Conservation (phyloP, 2,797 vertebrate genomes). For the Anabas testudineus region DNA sequence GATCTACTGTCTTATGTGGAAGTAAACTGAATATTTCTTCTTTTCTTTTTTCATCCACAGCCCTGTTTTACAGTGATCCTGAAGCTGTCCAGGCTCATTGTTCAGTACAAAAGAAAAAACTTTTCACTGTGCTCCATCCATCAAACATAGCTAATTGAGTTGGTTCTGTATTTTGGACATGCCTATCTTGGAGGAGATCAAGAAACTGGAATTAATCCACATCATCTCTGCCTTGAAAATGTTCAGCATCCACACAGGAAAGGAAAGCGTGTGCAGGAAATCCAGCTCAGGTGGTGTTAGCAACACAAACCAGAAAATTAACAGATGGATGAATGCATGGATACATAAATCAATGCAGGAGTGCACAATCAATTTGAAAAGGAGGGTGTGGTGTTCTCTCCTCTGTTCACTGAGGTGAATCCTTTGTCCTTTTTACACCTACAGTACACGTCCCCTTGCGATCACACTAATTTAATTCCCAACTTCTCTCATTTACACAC, state of each 20-base stretch:
- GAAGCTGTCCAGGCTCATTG: background rate
- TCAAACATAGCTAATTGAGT: background rate
- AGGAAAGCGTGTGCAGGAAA: background rate
- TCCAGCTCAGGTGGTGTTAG: background rate
- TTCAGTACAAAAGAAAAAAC: background rate
- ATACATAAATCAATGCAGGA: too few species aligned
- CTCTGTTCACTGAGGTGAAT: slow-evolving; percentile 6
- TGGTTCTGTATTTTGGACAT: slow-evolving; percentile 5
- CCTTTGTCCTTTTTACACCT: slow-evolving; percentile 29
- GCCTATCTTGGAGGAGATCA: background rate
- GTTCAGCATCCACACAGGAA: background rate
- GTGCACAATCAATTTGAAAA: slow-evolving; percentile 1
- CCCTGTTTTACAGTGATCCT: background rate
- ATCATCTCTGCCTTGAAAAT: background rate
- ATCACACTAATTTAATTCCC: slow-evolving; percentile 1
- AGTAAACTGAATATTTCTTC: too few species aligned
- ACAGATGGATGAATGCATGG: background rate
- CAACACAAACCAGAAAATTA: background rate
- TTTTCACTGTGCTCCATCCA: background rate
- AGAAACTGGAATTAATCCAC: slow-evolving; percentile 17
- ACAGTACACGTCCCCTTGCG: slow-evolving; percentile 16
- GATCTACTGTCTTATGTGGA: too few species aligned
- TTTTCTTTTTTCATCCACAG: too few species aligned
- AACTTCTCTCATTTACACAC: slow-evolving; percentile 15
- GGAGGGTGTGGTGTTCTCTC: background rate